Percentiles rank a stretch among this genome's conserved stretches.
Evolutionary conservation across 2,888 invertebrate species (phyloP).

Genomic region (Thecophora atra): DNA sequence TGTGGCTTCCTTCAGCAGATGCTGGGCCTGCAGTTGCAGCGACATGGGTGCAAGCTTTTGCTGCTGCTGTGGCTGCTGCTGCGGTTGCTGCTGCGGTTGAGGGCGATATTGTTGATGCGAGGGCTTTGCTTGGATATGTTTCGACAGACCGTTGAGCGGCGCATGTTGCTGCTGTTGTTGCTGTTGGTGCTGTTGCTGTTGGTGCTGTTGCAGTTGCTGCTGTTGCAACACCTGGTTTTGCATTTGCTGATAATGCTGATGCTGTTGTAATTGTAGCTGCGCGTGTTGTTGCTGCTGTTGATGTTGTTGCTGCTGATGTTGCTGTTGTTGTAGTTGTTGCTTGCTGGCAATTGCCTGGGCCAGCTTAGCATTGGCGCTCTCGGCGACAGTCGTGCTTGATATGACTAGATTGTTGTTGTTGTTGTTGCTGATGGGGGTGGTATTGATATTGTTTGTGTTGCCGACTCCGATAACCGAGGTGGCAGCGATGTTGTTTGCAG

Average conservation of each 20-base stretch:
- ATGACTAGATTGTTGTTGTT: conserved; percentile 37
- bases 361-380: conserved; percentile 63
- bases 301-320: conserved; percentile 43
- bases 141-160: conserved; percentile 53
- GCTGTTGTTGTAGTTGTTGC: conserved; percentile 57
- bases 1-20: conserved; percentile 39
- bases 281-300: conserved; percentile 47
- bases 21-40: conserved; percentile 26
- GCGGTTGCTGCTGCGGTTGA: conserved; percentile 21
- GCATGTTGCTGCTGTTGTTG: conserved; percentile 38
- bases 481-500: conserved; percentile 12
- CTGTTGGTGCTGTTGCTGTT: conserved; percentile 46
- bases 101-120: conserved; percentile 20
- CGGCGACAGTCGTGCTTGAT: conserved; percentile 39
- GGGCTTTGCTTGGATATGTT: conserved; percentile 44
- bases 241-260: conserved; percentile 34
- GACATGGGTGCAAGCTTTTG: conserved; percentile 31
- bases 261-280: conserved; percentile 37
- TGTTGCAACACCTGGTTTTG: conserved; percentile 44
- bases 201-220: conserved; percentile 46
- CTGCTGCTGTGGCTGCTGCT: conserved; percentile 44
- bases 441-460: conserved; percentile 25
- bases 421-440: conserved; percentile 23
- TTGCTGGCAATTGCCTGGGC: conserved; percentile 66
- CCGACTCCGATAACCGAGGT: neutral